A percentile compares a stretch with the other conserved stretches of the same genome.
Evolutionary conservation across 2,113 vertebrate genomes (phyloP).

Genomic region (Corythoichthys intestinalis): DNA sequence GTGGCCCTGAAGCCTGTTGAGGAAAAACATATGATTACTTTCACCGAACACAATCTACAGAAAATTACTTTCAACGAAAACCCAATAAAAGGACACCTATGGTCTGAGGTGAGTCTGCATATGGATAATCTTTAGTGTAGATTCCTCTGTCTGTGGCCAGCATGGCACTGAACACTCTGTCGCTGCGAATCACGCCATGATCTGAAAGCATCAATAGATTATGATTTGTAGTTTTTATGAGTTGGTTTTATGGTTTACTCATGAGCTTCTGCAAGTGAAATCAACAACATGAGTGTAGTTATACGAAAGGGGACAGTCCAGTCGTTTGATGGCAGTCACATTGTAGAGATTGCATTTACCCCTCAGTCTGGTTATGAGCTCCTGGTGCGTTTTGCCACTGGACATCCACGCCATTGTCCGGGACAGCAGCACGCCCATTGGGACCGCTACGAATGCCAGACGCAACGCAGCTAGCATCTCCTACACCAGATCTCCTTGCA

Average conservation of each 20-base stretch:
- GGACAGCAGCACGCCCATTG: constrained; percentile 83
- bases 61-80: constrained; percentile 3
- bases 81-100: constrained; percentile 71
- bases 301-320: too few relatives aligned
- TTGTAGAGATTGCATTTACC: constrained; percentile 59
- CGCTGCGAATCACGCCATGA: constrained; percentile 82
- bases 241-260: not conserved
- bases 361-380: constrained; percentile 82
- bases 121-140: constrained; percentile 80
- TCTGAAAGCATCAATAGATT: constrained; percentile 63
- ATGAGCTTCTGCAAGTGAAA: not conserved
- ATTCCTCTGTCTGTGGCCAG: constrained; percentile 82
- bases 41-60: not conserved
- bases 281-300: too few relatives aligned
- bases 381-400: constrained; percentile 80
- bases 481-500: constrained; percentile 44
- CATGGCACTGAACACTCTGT: constrained; percentile 78
- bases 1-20: constrained; percentile 84
- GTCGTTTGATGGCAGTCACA: not conserved
- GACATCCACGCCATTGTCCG: constrained; percentile 88
- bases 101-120: constrained; percentile 85
- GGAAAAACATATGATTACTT: constrained; percentile 1
- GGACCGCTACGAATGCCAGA: constrained; percentile 64
- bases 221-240: not conserved
- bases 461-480: constrained; percentile 72